Evolutionary conservation across 2,113 vertebrate species (phyloP), one percentile per base, ranked within the genome.

Genomic region (Puffinus mauretanicus): DNA sequence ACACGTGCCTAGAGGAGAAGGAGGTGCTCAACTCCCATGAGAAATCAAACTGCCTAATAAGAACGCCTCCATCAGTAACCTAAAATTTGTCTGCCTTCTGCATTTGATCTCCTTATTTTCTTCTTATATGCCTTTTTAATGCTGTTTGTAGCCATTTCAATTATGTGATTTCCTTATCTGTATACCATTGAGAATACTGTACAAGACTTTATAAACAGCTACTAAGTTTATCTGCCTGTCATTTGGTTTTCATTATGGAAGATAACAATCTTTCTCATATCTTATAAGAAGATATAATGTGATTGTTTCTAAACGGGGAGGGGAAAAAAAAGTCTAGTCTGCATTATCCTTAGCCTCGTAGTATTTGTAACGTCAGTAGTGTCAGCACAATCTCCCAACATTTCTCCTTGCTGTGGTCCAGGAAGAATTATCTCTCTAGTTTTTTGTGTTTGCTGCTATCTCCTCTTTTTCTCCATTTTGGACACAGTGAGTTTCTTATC

Each of bases 151-250:
- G 96, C 97, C 96, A 97, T 97, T 97, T 96, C 97, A 95, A 96
- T 98, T 97, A 97, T 65, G 90, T 19, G 76, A 97, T 97, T 97
- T 97, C 94, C 97, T 98, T 98, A 98, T 98, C 98, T 98, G 89
- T 91, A 97, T 86, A 94, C 98, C 94, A 95, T 13, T 90, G 98
- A 98, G 98, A 98, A 97, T 96, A 97, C 96, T 78, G 93, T 96
- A 97, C 97, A 97, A 95, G 97, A 96, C 95, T 98, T 96, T 96
- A 96, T 97, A 97, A 98, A 97, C 96, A 94, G 97, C 96, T 90
- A 83, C 97, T 88, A 94, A 97, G 97, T 98, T 97, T 97, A 98
- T 97, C 97, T 94, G 97, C 94, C 98, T 97, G 98, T 98, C 98
- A 97, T 97, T 98, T 98, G 96, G 95, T 97, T 98, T 98, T 96